Conservation (phyloP, 2,888 invertebrate genomes). For the Epistrophella euchroma region DNA sequence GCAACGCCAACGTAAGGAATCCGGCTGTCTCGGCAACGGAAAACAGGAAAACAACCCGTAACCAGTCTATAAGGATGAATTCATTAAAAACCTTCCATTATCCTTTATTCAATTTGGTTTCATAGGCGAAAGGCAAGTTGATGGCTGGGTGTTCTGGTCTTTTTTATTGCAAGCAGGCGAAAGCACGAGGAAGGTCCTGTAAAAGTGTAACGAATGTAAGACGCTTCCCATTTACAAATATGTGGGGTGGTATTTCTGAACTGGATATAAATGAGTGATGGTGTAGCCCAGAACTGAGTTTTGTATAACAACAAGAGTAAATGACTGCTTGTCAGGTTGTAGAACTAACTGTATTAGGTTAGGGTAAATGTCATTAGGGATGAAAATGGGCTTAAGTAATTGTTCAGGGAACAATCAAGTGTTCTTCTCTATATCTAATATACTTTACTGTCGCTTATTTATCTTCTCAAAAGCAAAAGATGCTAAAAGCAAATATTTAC, state of each 20-base stretch:
- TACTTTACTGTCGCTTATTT: background rate
- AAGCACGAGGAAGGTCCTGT: background rate
- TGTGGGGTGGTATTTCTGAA: constrained; percentile 8
- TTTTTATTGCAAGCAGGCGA: constrained; percentile 29
- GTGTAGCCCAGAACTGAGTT: constrained; percentile 44
- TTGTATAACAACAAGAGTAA: constrained; percentile 46
- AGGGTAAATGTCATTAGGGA: constrained; percentile 42
- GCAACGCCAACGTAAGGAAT: constrained; percentile 37
- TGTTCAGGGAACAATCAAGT: constrained; percentile 45
- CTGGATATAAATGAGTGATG: constrained; percentile 47
- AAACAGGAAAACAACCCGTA: constrained; percentile 54
- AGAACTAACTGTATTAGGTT: constrained; percentile 45
- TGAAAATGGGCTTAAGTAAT: constrained; percentile 29
- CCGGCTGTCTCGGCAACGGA: constrained; percentile 20
- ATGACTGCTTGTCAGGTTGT: constrained; percentile 24
- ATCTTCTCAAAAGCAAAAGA: constrained; percentile 12
- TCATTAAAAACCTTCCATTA: constrained; percentile 69
- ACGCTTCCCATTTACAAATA: constrained; percentile 10
- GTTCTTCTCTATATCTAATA: constrained; percentile 3
- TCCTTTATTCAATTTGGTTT: constrained; percentile 69
- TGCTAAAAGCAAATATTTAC: constrained; percentile 27
- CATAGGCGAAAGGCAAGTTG: constrained; percentile 52
- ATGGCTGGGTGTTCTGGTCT: background rate
- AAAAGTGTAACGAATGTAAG: constrained; percentile 41
- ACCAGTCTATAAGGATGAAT: constrained; percentile 69